These are phyloP conservation scores for Hippopotamyrus pictus DNA, from an alignment of 2,797 vertebrate species.

Conservation along the genomic window DNA sequence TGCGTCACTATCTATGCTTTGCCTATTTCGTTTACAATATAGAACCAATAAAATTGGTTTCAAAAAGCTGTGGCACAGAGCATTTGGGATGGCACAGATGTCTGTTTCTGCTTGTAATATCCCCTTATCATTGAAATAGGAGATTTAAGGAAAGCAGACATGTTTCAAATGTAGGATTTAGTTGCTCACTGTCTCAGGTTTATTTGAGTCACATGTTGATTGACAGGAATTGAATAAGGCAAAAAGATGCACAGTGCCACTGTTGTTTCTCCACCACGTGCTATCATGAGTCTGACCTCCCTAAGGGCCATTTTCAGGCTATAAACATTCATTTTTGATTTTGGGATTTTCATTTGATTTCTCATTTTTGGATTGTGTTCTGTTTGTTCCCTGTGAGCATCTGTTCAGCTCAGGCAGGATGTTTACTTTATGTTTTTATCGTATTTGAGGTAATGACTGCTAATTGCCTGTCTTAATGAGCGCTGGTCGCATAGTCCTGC, in stretches of 20 bases:
- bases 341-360: background rate
- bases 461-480: conserved; percentile 57
- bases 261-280: conserved; percentile 34
- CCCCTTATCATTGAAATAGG: background rate
- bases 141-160: conserved; percentile 12
- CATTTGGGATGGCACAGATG: background rate
- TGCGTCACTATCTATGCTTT: background rate
- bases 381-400: conserved; percentile 19
- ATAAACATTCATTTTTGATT: background rate
- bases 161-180: conserved; percentile 16
- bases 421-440: background rate
- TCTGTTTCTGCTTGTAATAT: background rate
- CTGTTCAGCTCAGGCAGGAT: conserved; percentile 22
- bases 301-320: background rate
- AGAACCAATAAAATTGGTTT: background rate
- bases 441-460: conserved; percentile 20
- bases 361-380: conserved; percentile 11
- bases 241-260: conserved; percentile 23
- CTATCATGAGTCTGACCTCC: conserved; percentile 32
- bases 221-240: conserved; percentile 21
- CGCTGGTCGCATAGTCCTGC: background rate
- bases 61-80: background rate
- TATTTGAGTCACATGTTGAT: conserved; percentile 28
- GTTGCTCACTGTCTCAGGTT: conserved; percentile 17
- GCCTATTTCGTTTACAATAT: conserved; percentile 10